These are phyloP conservation scores for Drosophila prosaltans DNA, from an alignment of 1,140 invertebrate genomes.

Conservation along the genomic window DNA sequence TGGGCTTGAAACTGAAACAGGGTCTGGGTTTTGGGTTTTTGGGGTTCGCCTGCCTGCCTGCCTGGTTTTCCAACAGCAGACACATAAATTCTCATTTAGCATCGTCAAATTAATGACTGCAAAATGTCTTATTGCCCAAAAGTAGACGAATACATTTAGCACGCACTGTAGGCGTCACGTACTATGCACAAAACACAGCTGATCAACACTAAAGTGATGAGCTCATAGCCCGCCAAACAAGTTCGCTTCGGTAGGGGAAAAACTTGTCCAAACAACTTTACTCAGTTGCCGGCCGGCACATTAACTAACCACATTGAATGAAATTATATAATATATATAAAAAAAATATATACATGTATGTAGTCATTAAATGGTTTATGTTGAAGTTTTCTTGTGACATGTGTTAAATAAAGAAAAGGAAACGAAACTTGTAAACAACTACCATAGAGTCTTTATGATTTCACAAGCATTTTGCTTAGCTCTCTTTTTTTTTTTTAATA, in stretches of 20 bases:
- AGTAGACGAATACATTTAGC: slow-evolving; percentile 31
- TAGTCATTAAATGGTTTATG: slow-evolving; percentile 35
- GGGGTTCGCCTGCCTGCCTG: slow-evolving; percentile 37
- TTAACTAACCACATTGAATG: slow-evolving; percentile 47
- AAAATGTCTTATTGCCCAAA: slow-evolving; percentile 46
- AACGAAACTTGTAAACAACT: slow-evolving; percentile 42
- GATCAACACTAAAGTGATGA: slow-evolving; percentile 62
- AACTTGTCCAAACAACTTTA: slow-evolving; percentile 71
- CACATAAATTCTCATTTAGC: slow-evolving; percentile 80
- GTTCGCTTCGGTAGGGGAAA: slow-evolving; percentile 54
- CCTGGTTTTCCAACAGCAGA: slow-evolving; percentile 45
- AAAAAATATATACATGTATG: slow-evolving; percentile 21
- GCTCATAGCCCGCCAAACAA: slow-evolving; percentile 29
- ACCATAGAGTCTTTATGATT: slow-evolving; percentile 33
- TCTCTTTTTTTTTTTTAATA: background rate
- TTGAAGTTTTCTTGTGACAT: slow-evolving; percentile 23
- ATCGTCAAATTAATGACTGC: slow-evolving; percentile 78
- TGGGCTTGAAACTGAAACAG: slow-evolving; percentile 45
- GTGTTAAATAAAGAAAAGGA: slow-evolving; percentile 4
- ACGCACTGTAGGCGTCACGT: slow-evolving; percentile 24
- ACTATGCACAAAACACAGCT: slow-evolving; percentile 44
- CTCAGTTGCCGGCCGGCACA: slow-evolving; percentile 72
- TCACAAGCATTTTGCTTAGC: slow-evolving; percentile 24
- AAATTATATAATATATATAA: slow-evolving; percentile 57
- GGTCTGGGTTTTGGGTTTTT: background rate